Evolutionary conservation across 2,797 vertebrate species (phyloP).

Genomic region (Crenichthys baileyi): DNA sequence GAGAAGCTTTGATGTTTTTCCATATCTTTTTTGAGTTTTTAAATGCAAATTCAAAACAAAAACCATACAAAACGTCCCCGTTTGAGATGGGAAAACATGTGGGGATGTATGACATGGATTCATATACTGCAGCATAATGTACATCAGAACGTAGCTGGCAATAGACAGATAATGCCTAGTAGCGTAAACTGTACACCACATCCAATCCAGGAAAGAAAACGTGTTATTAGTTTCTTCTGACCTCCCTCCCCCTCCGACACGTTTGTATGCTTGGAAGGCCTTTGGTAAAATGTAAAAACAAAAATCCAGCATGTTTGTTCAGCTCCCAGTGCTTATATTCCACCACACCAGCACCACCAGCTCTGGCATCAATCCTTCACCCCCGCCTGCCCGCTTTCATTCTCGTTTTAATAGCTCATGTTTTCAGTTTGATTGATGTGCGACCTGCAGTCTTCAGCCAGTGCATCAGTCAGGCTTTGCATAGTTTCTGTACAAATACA

Average conservation of each 20-base stretch:
- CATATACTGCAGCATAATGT: conserved; percentile 16
- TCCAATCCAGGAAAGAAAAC: conserved; percentile 4
- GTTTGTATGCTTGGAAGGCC: conserved; percentile 55
- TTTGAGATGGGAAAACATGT: conserved; percentile 16
- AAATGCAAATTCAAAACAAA: not conserved
- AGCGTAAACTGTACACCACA: conserved; percentile 3
- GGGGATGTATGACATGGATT: conserved; percentile 24
- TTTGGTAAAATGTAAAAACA: conserved; percentile 54
- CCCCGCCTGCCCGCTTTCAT: not conserved
- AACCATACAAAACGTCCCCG: not conserved
- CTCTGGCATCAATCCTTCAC: not conserved
- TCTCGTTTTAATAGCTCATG: conserved; percentile 30
- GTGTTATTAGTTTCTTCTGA: conserved; percentile 30
- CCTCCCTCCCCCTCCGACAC: conserved; percentile 55
- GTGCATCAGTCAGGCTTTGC: conserved; percentile 9
- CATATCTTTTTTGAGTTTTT: not conserved
- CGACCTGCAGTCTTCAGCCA: conserved; percentile 36
- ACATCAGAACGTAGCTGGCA: conserved; percentile 6
- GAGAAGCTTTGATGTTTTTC: not conserved
- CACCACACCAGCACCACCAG: not conserved
- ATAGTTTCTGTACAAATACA: conserved; percentile 5
- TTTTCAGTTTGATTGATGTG: conserved; percentile 49
- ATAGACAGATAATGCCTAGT: conserved; percentile 5
- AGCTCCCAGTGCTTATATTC: conserved; percentile 38
- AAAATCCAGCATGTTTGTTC: conserved; percentile 51